phyloP scores from a whole-genome alignment of 2,888 invertebrate genomes.

The Yponomeuta sedellus region DNA sequence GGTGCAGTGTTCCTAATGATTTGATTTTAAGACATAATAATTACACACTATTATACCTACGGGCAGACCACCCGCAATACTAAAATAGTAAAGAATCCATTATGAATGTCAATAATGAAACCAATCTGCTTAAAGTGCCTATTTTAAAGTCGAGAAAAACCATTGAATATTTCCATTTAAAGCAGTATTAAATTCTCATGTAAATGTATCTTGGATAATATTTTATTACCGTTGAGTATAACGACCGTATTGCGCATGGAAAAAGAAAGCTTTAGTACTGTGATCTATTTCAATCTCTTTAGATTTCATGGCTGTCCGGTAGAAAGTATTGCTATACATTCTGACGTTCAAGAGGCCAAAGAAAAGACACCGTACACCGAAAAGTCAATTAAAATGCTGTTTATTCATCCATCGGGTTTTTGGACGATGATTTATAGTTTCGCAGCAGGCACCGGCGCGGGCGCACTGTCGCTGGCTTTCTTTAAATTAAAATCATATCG shows the following conservation, averaged over 20 bases:
- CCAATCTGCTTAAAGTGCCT: not conserved
- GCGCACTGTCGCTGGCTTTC: constrained; percentile 67
- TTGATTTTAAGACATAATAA: not conserved
- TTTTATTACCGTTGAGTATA: not conserved
- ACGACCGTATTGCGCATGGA: not conserved
- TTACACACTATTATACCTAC: not conserved
- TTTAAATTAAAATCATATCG: constrained; percentile 70
- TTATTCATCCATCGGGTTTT: constrained; percentile 56
- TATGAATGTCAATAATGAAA: not conserved
- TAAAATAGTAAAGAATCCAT: not conserved
- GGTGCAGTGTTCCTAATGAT: not conserved
- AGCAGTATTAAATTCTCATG: not conserved
- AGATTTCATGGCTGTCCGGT: not conserved
- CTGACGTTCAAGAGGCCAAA: constrained; percentile 37
- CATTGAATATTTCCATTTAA: not conserved
- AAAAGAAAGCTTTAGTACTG: not conserved
- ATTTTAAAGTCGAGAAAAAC: not conserved
- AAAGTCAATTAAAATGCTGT: constrained; percentile 72
- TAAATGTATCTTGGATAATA: not conserved
- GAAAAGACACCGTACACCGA: constrained; percentile 62
- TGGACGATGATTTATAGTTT: constrained; percentile 71
- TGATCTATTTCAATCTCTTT: not conserved
- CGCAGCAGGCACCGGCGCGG: constrained; percentile 64
- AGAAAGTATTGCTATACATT: constrained; percentile 37
- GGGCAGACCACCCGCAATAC: not conserved